Base-by-base conservation (phyloP, 2,113 vertebrate genomes). In the Balaenoptera acutorostrata region DNA sequence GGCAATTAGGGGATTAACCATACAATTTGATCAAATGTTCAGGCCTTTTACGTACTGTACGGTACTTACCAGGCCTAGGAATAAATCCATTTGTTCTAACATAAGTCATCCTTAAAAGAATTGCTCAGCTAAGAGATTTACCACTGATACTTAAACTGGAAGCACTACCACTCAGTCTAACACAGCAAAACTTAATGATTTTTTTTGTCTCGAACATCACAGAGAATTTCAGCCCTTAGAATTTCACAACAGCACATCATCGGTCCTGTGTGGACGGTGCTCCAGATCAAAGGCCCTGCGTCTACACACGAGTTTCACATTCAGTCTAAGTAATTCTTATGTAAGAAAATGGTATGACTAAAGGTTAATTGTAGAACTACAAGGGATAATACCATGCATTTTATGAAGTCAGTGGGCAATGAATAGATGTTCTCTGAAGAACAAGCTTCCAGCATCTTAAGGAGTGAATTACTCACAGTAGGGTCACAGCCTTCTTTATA, bases 1-100 rank as follows among this genome's bases (percentile, higher is more conserved):
- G 83, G 90, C 81, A 97, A 94, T 98, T 97, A 97, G 80, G 81
- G 95, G 98, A 98, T 98, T 97, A 98, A 29, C 90, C 87, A 85
- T 97, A 88, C 80, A 92, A 88, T 95, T 83, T 96, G 89, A 96
- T 97, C 94, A 93, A 96, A 80, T 94, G 84, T 78, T 97, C 81
- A 88, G 88, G 80, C 87, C 85, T 74, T 95, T 97, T 96, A 97
- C 46, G 29, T 64, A 64, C 74, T 85, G 69, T 66, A 77, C 59
- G 77, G 17, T 61, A 77, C 84, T 93, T 85, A 82, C 77, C 55
- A 85, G 92, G 89, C 72, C 95, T 46, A 78, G 31, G 78, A 96
- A 92, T 49, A 87, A 46, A 72, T 85, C 63, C 82, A 87, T 97
- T 97, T 95, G 75, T 92, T 75, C 90, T 96, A 41, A 68, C 82